Percentiles rank a stretch among this genome's conserved stretches.
phyloP scores from a whole-genome alignment of 2,797 vertebrate genomes.

The Enteromius trimaculatus region DNA sequence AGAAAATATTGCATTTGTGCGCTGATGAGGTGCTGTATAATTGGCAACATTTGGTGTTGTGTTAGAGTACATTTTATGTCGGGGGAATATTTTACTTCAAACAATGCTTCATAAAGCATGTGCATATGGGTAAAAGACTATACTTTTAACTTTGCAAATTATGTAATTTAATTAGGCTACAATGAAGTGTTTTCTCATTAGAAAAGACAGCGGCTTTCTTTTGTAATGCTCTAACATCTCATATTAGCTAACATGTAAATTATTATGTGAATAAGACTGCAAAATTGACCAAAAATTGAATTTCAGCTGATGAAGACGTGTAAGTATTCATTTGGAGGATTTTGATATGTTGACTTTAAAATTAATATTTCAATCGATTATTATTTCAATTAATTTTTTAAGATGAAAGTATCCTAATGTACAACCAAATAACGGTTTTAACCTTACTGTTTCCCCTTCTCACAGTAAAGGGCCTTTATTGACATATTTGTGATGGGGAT shows the following conservation, averaged over 20 bases:
- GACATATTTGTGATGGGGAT: not conserved
- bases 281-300: too few relatives aligned
- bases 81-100: not conserved
- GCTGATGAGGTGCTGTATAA: not conserved
- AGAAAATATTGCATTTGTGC: constrained; percentile 29
- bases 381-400: not conserved
- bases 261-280: not conserved
- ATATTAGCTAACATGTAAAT: not conserved
- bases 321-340: not conserved
- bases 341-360: not conserved
- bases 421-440: not conserved
- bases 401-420: not conserved
- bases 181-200: not conserved
- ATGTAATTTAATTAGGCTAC: not conserved
- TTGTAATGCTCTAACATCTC: not conserved
- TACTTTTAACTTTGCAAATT: not conserved
- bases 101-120: not conserved
- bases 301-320: not conserved
- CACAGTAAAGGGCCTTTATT: too few relatives aligned
- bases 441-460: too few relatives aligned
- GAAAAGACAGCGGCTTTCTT: not conserved
- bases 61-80: not conserved
- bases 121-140: not conserved
- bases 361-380: not conserved
- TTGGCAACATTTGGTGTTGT: not conserved